Evolutionary conservation across 1,140 invertebrate genomes (phyloP).

Genomic region (Campoletis sonorensis): DNA sequence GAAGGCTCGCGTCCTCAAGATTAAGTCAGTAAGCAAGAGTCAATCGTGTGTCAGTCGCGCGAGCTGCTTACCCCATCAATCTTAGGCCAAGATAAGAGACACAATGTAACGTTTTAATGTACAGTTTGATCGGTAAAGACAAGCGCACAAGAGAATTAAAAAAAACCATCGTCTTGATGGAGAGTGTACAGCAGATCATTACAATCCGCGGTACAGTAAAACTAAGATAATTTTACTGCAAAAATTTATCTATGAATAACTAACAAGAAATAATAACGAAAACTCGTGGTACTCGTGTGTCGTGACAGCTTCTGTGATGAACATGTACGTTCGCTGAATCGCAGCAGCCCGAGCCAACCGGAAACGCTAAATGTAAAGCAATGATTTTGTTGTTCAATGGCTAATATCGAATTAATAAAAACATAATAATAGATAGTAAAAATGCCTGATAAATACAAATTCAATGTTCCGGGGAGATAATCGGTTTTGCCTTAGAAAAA

Average conservation of each 20-base stretch:
- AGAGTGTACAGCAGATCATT: not conserved
- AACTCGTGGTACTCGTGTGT: slow-evolving; percentile 1
- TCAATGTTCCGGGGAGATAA: slow-evolving; percentile 5
- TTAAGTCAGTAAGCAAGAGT: slow-evolving; percentile 11
- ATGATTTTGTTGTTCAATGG: not conserved
- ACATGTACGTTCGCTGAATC: slow-evolving; percentile 54
- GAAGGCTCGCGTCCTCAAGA: not conserved
- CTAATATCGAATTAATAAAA: not conserved
- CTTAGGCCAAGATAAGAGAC: not conserved
- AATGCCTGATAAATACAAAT: too few species aligned
- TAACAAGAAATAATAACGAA: slow-evolving; percentile 4
- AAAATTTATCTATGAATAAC: not conserved
- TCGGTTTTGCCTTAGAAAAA: not conserved
- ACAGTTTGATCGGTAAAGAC: not conserved
- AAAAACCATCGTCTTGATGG: not conserved
- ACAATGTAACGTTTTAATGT: not conserved
- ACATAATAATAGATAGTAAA: too few species aligned
- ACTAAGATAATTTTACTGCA: not conserved
- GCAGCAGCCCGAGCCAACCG: slow-evolving; percentile 64
- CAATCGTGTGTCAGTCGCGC: slow-evolving; percentile 1
- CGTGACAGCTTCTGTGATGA: slow-evolving; percentile 70
- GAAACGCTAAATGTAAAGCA: not conserved
- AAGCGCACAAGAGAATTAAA: not conserved
- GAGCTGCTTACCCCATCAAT: slow-evolving; percentile 13
- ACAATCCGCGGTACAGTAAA: slow-evolving; percentile 5